Percentiles rank a stretch among this genome's conserved stretches.
Evolutionary conservation across 2,113 vertebrate species (phyloP).

Genomic region (Microcebus griseorufus): DNA sequence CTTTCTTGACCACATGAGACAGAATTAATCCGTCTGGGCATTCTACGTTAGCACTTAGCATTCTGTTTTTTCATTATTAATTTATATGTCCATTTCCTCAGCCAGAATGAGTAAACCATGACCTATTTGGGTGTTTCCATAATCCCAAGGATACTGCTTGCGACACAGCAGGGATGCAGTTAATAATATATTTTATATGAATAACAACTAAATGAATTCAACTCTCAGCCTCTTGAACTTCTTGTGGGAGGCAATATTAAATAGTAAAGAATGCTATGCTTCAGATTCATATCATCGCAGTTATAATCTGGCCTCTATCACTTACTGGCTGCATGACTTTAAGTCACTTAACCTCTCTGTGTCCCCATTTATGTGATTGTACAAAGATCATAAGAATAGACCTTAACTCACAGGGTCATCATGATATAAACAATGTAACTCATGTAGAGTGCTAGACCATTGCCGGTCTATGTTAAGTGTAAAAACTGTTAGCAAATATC

Average conservation of each 20-base stretch:
- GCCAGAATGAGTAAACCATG: background rate
- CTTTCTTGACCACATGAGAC: background rate
- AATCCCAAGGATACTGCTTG: background rate
- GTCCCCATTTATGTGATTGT: background rate
- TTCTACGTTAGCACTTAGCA: background rate
- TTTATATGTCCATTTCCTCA: background rate
- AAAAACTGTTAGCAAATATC: background rate
- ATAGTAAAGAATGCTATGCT: background rate
- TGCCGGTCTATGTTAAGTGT: background rate
- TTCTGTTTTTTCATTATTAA: background rate
- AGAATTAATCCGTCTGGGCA: background rate
- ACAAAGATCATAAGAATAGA: background rate
- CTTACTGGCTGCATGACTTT: background rate
- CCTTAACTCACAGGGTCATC: background rate
- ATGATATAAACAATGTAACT: background rate
- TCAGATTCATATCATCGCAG: background rate
- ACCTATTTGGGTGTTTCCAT: background rate
- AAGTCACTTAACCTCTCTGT: background rate
- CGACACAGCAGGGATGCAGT: background rate
- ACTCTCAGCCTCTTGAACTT: background rate
- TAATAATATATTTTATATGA: conserved; percentile 16
- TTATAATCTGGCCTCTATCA: background rate
- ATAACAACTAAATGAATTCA: background rate
- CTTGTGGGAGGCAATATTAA: background rate
- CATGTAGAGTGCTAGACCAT: background rate